Evolutionary conservation across 2,888 invertebrate species (phyloP).

Genomic region (Argynnis bischoffii): DNA sequence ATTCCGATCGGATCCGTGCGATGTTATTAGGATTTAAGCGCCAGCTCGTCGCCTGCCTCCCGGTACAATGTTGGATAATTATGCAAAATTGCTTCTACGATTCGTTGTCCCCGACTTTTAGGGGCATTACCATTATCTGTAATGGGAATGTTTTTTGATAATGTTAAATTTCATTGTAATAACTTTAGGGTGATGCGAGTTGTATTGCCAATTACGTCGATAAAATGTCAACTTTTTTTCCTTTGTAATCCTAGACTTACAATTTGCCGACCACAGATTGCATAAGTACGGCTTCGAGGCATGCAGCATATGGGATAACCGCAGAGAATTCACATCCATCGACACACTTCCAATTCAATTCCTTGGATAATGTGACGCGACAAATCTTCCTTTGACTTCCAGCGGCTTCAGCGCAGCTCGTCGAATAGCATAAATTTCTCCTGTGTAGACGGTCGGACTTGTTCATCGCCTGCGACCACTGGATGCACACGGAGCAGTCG

Average conservation of each 20-base stretch:
- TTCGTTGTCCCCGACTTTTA: conserved; percentile 76
- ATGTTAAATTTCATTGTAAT: conserved; percentile 74
- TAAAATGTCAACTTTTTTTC: conserved; percentile 54
- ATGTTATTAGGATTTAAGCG: conserved; percentile 79
- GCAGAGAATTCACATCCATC: conserved; percentile 69
- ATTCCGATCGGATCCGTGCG: conserved; percentile 70
- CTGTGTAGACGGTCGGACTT: conserved; percentile 54
- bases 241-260: conserved; percentile 61
- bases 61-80: conserved; percentile 70
- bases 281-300: conserved; percentile 73
- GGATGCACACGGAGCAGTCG: conserved; percentile 53
- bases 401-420: conserved; percentile 51
- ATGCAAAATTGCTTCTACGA: conserved; percentile 81
- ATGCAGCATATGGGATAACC: conserved; percentile 65
- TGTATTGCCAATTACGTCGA: conserved; percentile 57
- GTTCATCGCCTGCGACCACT: conserved; percentile 60
- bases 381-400: conserved; percentile 62
- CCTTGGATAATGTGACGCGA: conserved; percentile 68
- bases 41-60: conserved; percentile 64
- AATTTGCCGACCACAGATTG: conserved; percentile 69
- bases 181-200: conserved; percentile 66
- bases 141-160: conserved; percentile 80
- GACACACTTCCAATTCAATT: conserved; percentile 67
- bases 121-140: conserved; percentile 76
- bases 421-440: conserved; percentile 55